Evolutionary conservation across 92 coral and sea anemone species (phyloP).

Genomic region (Siderastrea radians): DNA sequence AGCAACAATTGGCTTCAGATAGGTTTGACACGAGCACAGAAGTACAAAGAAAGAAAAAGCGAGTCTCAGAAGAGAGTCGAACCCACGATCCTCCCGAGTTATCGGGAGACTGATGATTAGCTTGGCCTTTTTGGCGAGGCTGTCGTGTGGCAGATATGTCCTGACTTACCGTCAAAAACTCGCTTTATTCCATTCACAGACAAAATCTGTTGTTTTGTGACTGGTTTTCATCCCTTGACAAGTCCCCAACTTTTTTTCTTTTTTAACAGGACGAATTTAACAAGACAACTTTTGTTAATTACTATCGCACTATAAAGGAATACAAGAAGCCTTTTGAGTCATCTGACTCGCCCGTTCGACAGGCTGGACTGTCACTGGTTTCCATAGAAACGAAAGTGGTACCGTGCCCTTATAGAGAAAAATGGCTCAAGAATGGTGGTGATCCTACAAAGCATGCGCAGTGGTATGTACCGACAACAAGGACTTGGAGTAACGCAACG

Average conservation of each 20-base stretch:
- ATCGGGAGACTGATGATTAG: too few relatives aligned
- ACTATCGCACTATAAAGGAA: slow-evolving; percentile 78
- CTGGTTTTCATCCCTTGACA: not conserved
- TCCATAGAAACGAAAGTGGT: slow-evolving; percentile 81
- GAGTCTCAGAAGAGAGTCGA: too few relatives aligned
- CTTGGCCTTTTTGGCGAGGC: too few relatives aligned
- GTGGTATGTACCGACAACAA: slow-evolving; percentile 74
- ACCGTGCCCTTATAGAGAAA: slow-evolving; percentile 73
- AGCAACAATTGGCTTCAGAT: too few relatives aligned
- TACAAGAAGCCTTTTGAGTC: slow-evolving; percentile 79
- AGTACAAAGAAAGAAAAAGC: too few relatives aligned
- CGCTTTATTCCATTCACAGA: too few relatives aligned
- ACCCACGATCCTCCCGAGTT: too few relatives aligned
- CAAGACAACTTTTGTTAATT: slow-evolving; percentile 74
- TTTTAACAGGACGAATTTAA: slow-evolving; percentile 73
- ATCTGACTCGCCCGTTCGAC: slow-evolving; percentile 70
- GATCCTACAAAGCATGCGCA: slow-evolving; percentile 77
- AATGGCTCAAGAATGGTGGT: slow-evolving; percentile 80
- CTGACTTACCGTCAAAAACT: too few relatives aligned
- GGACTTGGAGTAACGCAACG: slow-evolving; percentile 88
- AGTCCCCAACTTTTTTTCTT: not conserved
- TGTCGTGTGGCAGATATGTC: too few relatives aligned
- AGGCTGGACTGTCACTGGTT: slow-evolving; percentile 79
- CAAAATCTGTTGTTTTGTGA: not conserved
- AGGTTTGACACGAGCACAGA: too few relatives aligned